Evolutionary conservation across 2,113 vertebrate genomes (phyloP), one percentile per base, ranked within the genome.

Genomic region (Sorex araneus): DNA sequence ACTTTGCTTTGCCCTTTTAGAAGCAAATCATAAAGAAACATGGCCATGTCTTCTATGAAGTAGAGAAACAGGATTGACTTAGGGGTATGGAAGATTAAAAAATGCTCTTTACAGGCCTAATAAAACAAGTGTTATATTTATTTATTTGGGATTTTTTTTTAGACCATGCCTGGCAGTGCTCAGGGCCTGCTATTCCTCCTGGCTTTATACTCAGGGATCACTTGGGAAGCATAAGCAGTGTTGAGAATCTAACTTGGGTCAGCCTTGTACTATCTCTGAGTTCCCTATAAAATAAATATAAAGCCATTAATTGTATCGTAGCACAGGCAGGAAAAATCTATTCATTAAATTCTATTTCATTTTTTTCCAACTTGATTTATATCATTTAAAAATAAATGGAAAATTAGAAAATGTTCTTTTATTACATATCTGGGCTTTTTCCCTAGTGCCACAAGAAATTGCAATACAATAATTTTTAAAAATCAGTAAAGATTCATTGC

Each of bases 321-420:
- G 32, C 23, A 43, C 54, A 32, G 57, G 9, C 45, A 75, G 27
- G 34, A 18, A 87, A 40, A 54, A 78, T 4, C 32, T 69, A 45
- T 70, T 74, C 63, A 40, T 84, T 63, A 78, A 93, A 84, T 81
- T 13, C 6, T 30, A 0, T 84, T 86, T 82, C 30, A 89, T 78
- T 93, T 83, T 83, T 86, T 88, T 8, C 4, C 27, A 76, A 32
- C 23, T 34, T 67, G 54, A 34, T 50, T 83, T 4, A 16, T 89
- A 30, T 15, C 11, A 50, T 69, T 66, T 34, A 36, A 23, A 86
- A 36, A 47, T 28, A 76, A 74, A 11, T 27, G 43, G 69, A 43
- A 27, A 32, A 6, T 36, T 47, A 2, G 10, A 73, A 78, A 93
- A 69, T 3, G 6, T 74, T 91, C 25, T 83, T 94, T 66, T 64